Percentiles rank a stretch among this genome's conserved stretches.
These are phyloP conservation scores for Rhagoletis zephyria DNA, from an alignment of 1,140 invertebrate genomes.

Conservation along the genomic window DNA sequence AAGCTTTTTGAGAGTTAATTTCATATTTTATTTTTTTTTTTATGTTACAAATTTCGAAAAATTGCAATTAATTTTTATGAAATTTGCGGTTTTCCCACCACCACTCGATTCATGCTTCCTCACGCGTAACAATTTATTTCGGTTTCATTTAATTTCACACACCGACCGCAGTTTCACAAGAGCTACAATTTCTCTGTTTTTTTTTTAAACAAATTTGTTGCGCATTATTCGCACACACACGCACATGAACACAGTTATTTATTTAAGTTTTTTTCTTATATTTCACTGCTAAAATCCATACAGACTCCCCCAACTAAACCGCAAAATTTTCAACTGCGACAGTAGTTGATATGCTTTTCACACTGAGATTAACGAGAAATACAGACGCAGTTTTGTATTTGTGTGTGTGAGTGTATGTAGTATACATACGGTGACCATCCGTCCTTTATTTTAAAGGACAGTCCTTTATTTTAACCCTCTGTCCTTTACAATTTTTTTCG, in stretches of 20 bases:
- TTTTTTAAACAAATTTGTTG: background rate
- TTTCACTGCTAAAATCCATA: background rate
- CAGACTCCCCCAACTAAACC: background rate
- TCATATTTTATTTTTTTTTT: no score
- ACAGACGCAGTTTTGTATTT: background rate
- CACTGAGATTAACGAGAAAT: constrained; percentile 8
- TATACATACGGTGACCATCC: no score
- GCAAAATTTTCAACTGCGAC: background rate
- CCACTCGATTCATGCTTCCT: background rate
- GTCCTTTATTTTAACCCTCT: no score
- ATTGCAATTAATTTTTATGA: background rate
- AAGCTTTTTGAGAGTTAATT: no score
- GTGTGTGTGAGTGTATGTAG: background rate
- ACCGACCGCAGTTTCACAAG: no score
- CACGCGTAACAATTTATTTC: background rate
- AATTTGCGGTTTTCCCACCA: constrained; percentile 1
- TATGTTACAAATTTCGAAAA: background rate
- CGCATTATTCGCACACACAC: background rate
- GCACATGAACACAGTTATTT: background rate
- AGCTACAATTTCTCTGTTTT: background rate
- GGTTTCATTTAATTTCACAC: background rate
- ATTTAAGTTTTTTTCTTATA: background rate
- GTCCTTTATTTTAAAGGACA: no score
- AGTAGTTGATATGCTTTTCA: background rate
- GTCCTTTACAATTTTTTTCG: no score